These are phyloP conservation scores for Fulica atra DNA, from an alignment of 2,113 vertebrate genomes.

Conservation along the genomic window DNA sequence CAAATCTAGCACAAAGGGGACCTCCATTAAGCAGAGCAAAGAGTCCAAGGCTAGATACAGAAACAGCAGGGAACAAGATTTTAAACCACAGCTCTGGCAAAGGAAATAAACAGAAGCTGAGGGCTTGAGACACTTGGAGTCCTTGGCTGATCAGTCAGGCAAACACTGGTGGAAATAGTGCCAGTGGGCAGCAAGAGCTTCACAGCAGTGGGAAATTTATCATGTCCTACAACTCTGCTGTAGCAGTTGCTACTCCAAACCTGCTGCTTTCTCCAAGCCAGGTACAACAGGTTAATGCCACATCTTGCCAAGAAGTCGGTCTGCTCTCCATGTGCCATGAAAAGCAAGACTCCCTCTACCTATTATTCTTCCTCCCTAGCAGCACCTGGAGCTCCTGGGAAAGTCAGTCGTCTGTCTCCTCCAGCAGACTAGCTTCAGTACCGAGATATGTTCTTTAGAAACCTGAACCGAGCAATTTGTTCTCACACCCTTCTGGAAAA, in stretches of 20 bases:
- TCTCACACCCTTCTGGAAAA: background rate
- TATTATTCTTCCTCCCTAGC: background rate
- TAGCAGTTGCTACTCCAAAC: background rate
- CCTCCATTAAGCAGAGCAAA: background rate
- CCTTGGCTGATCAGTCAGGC: background rate
- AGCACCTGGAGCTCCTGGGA: background rate
- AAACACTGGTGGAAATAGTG: background rate
- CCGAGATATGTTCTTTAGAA: rapidly evolving
- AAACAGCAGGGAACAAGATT: background rate
- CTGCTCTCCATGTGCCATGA: background rate
- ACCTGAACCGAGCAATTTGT: background rate
- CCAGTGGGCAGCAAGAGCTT: background rate
- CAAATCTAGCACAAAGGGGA: background rate
- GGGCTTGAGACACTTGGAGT: background rate
- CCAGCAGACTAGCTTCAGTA: background rate
- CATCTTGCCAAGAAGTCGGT: background rate
- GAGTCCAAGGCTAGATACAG: background rate
- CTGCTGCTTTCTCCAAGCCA: background rate
- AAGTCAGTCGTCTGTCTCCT: background rate
- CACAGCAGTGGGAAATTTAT: background rate
- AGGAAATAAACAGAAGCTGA: background rate
- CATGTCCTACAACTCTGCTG: background rate
- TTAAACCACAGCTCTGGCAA: background rate
- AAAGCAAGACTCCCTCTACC: background rate
- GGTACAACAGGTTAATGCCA: background rate